phyloP scores from a whole-genome alignment of 1,140 invertebrate species.

The Saxidomus purpurata region DNA sequence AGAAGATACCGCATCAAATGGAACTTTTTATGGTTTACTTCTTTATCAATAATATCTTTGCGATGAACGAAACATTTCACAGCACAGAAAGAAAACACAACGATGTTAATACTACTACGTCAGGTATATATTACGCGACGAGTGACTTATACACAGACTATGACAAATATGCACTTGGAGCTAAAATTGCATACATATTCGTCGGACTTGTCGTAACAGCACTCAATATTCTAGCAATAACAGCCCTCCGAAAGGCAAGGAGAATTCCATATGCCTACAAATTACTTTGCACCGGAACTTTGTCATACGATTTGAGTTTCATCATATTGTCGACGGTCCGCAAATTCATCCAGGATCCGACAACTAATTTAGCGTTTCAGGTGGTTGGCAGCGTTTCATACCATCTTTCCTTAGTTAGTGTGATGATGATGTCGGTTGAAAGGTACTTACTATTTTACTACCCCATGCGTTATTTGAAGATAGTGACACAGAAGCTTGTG shows the following conservation, averaged over 20 bases:
- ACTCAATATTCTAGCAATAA: background rate
- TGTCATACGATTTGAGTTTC: background rate
- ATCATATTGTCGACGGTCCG: background rate
- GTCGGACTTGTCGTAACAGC: background rate
- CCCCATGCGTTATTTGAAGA: background rate
- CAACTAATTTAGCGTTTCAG: background rate
- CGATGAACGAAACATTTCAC: no score
- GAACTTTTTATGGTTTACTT: no score
- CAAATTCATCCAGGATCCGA: constrained; percentile 2
- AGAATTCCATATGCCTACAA: background rate
- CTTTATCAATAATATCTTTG: no score
- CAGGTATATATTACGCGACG: no score
- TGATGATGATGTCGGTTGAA: background rate
- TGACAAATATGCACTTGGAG: background rate
- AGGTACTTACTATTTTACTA: background rate
- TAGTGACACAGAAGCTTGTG: background rate
- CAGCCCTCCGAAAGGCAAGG: no score
- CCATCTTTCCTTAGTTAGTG: background rate
- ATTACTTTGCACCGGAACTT: background rate
- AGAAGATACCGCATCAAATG: no score
- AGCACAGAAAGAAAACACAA: no score
- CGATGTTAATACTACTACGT: no score
- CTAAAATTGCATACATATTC: background rate
- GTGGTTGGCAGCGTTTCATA: background rate
- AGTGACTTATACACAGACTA: background rate